Base-by-base conservation (phyloP, 2,113 vertebrate genomes). In the Trochalopteron elliotii region DNA sequence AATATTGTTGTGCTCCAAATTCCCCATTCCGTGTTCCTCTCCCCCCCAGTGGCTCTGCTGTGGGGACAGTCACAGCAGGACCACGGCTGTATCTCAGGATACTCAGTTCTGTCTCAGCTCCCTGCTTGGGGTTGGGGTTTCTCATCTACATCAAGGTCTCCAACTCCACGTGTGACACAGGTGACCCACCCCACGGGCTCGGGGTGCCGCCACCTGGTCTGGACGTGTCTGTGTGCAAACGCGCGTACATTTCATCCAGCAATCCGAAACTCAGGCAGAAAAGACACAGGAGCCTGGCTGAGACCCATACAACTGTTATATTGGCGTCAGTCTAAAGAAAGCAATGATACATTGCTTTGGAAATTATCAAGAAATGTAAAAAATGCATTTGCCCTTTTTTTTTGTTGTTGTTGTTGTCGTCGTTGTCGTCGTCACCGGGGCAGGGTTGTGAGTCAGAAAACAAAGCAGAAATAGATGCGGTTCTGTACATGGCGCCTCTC, bases 381-480 rank as follows among this genome's bases (percentile, higher is more conserved):
- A 97, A 97, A 97, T 97, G 97, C 96, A 97, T 97, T 97, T 97
- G 96, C 96, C 97, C 96, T 97, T 97, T 75, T 97, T 97, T 96
- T 97, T 97, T 96, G 92, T 97, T 97, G 94, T 91, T 74, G 4
- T 55, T 57, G 21, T 94, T 94, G 94, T 97, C 30, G 75, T 85
- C 1, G 4, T 96, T 30, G 86, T 95, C 24, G 42, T 97, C 80
- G 96, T 97, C 92, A 96, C 89, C 18, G 76, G 95, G 96, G 93
- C 92, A 89, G 95, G 93, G 93, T 94, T 68, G 94, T 71, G 94
- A 87, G 91, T 86, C 81, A 94, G 89, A 97, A 97, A 96, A 96
- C 92, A 93, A 97, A 96, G 90, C 92, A 95, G 91, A 81, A 96
- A 96, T 55, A 94, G 94, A 96, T 96, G 93, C 25, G 9, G 50